Percentiles rank a stretch among this genome's conserved stretches.
Evolutionary conservation across 2,113 vertebrate genomes (phyloP).

Genomic region (Neotragus moschatus): DNA sequence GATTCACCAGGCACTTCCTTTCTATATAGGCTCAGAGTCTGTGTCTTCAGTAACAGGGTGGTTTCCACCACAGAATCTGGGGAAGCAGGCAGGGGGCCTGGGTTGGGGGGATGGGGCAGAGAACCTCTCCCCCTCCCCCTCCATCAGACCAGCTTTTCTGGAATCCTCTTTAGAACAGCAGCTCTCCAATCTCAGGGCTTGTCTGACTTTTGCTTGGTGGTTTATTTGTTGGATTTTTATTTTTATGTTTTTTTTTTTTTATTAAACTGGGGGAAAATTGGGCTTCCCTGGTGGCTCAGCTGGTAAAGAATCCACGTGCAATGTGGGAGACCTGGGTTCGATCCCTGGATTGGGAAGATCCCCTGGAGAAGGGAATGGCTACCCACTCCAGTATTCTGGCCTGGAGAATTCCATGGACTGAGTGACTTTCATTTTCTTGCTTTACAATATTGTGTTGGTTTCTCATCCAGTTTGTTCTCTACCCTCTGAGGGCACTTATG

Average conservation of each 20-base stretch:
- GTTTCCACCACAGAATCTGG: rapidly evolving
- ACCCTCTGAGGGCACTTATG: neutral
- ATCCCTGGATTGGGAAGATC: neutral
- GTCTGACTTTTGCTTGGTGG: neutral
- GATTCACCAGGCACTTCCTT: conserved; percentile 23
- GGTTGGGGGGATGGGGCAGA: neutral
- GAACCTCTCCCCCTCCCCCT: rapidly evolving
- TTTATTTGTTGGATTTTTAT: neutral
- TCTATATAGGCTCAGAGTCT: neutral
- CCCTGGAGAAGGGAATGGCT: neutral
- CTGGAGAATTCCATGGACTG: neutral
- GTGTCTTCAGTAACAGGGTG: rapidly evolving
- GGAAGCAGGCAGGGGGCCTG: neutral
- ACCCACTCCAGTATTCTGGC: neutral
- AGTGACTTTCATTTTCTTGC: neutral
- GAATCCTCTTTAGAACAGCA: neutral
- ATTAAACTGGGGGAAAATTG: neutral
- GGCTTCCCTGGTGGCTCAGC: neutral
- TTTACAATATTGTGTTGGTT: neutral
- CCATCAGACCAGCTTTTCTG: neutral
- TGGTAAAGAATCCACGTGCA: neutral
- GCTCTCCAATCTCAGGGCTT: neutral
- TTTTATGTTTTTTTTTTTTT: neutral
- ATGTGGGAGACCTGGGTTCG: neutral
- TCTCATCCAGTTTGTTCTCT: neutral